A percentile compares a stretch with the other conserved stretches of the same genome.
These are phyloP conservation scores for Lithophane ornitopus DNA, from an alignment of 2,888 invertebrate species.

Conservation along the genomic window DNA sequence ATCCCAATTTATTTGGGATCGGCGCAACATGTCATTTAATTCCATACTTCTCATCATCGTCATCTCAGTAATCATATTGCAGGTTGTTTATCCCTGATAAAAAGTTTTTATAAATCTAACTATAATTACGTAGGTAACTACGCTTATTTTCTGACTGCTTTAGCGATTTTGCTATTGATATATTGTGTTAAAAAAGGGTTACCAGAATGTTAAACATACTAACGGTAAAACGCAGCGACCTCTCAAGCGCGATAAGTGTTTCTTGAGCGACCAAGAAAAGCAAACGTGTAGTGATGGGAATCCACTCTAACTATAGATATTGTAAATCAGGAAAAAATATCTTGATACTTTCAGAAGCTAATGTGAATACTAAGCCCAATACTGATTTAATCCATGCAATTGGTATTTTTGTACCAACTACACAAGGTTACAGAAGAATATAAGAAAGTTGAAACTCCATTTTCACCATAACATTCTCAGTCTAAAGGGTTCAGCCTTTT, in stretches of 20 bases:
- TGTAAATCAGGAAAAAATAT: too few relatives aligned
- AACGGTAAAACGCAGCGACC: background rate
- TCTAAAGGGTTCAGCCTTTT: background rate
- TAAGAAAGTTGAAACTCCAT: background rate
- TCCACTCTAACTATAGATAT: background rate
- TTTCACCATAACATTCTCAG: background rate
- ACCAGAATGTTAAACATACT: background rate
- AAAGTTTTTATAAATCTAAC: background rate
- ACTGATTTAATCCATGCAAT: too few relatives aligned
- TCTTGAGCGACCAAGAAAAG: constrained; percentile 39
- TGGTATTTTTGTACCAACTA: too few relatives aligned
- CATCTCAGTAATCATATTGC: too few relatives aligned
- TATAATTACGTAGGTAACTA: background rate
- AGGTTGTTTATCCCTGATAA: background rate
- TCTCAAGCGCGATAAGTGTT: constrained; percentile 31
- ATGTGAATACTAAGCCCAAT: too few relatives aligned
- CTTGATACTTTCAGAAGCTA: too few relatives aligned
- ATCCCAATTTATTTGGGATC: too few relatives aligned
- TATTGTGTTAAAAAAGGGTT: background rate
- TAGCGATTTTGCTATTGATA: background rate
- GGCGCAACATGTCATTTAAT: background rate
- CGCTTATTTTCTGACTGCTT: background rate
- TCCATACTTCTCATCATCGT: background rate
- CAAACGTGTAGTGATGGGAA: constrained; percentile 40
- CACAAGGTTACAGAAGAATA: too few relatives aligned